phyloP scores from a whole-genome alignment of 2,797 vertebrate species.

The Tapirus indicus region DNA sequence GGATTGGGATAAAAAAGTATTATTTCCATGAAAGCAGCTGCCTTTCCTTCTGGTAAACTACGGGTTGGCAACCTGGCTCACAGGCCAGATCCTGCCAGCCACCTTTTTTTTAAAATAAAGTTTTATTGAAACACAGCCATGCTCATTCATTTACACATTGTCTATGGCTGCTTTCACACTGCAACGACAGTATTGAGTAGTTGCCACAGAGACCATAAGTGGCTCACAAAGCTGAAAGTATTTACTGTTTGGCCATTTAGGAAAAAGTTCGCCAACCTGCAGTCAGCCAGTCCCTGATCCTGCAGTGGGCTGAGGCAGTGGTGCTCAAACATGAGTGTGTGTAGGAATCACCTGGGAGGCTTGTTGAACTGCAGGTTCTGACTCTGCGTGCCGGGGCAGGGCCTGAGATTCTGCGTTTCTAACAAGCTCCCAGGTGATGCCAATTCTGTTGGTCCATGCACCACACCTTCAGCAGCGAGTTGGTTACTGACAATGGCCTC shows the following conservation, averaged over 20 bases:
- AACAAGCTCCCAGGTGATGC: not conserved
- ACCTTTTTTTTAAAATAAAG: constrained; percentile 1
- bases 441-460: not conserved
- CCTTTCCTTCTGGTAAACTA: not conserved
- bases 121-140: not conserved
- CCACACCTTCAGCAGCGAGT: not conserved
- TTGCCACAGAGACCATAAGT: not conserved
- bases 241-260: not conserved
- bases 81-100: not conserved
- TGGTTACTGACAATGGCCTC: not conserved
- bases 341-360: not conserved
- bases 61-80: not conserved
- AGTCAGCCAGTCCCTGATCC: not conserved
- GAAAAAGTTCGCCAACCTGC: not conserved
- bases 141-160: not conserved
- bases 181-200: not conserved
- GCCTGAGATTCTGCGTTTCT: not conserved
- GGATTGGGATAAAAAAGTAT: not conserved
- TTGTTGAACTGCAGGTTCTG: not conserved
- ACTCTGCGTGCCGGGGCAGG: not conserved
- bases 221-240: not conserved
- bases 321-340: not conserved
- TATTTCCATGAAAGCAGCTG: not conserved
- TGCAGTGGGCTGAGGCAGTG: not conserved
- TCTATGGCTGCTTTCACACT: not conserved